A percentile compares a stretch with the other conserved stretches of the same genome.
Evolutionary conservation across 2,113 vertebrate genomes (phyloP).

Genomic region (Cheirogaleus medius): DNA sequence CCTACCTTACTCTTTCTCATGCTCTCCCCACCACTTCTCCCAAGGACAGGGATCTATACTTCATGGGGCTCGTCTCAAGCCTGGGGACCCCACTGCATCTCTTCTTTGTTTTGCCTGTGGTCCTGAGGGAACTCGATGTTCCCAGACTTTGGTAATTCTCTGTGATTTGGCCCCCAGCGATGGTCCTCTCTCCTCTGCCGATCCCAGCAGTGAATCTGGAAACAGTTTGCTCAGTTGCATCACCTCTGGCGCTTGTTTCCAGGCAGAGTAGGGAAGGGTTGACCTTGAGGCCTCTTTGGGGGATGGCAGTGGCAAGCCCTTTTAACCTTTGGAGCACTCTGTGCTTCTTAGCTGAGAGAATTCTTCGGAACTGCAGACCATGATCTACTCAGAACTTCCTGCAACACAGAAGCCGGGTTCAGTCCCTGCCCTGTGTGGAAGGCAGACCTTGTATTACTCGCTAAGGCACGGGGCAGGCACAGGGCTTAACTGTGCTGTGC

Average conservation of each 20-base stretch:
- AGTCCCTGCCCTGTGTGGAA: not conserved
- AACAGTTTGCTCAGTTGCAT: conserved; percentile 66
- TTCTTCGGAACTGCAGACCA: not conserved
- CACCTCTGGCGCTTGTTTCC: conserved; percentile 56
- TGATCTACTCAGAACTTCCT: not conserved
- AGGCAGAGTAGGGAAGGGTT: conserved; percentile 31
- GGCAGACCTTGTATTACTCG: not conserved
- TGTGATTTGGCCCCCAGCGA: not conserved
- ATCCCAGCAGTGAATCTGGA: not conserved
- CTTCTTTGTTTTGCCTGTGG: not conserved
- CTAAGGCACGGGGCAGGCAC: not conserved
- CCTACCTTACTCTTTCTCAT: not conserved
- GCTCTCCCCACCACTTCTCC: not conserved
- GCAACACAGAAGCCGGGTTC: not conserved
- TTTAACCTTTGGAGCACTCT: conserved; percentile 59
- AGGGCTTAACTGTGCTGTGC: not conserved
- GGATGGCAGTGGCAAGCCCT: not conserved
- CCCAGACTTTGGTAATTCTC: conserved; percentile 58
- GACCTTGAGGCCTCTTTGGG: conserved; percentile 61
- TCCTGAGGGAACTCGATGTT: not conserved
- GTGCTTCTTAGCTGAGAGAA: not conserved
- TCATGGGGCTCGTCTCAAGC: not conserved
- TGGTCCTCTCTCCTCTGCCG: not conserved
- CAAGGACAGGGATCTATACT: not conserved
- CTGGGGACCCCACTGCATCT: not conserved